A percentile compares a stretch with the other conserved stretches of the same genome.
Conservation (phyloP, 2,888 invertebrate species). For the Cancer borealis region DNA sequence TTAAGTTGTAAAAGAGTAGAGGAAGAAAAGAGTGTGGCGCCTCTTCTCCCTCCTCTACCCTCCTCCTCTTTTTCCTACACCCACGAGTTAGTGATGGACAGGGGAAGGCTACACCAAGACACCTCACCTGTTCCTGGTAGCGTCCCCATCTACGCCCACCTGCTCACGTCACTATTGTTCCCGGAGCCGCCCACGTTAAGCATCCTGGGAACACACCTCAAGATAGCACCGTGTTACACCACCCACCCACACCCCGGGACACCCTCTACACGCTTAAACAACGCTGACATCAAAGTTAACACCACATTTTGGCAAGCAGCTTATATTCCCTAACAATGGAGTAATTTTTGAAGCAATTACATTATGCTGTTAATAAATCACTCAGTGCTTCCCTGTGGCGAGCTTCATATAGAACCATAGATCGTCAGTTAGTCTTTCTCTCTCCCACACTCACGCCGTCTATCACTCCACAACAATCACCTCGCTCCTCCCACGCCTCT, state of each 20-base stretch:
- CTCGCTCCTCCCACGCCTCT: neutral
- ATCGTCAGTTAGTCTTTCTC: neutral
- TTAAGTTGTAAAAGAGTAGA: neutral
- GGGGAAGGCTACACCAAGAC: neutral
- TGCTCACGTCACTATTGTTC: slow-evolving; percentile 15
- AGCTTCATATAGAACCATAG: no score
- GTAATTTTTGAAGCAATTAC: slow-evolving; percentile 9
- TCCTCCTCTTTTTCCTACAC: no score
- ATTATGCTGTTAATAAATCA: neutral
- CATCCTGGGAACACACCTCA: neutral
- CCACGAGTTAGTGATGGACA: neutral
- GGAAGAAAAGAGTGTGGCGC: neutral
- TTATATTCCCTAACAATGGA: neutral
- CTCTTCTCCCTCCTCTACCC: neutral
- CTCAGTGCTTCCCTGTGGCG: neutral
- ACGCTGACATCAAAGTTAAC: neutral
- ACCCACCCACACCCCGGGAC: neutral
- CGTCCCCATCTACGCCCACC: neutral
- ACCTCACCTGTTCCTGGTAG: neutral
- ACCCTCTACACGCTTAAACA: neutral
- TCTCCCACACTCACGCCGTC: neutral
- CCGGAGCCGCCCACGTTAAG: neutral
- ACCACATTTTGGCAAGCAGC: neutral
- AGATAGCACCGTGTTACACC: neutral
- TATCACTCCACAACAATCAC: neutral